Evolutionary conservation across 2,888 invertebrate species (phyloP).

Genomic region (Euzophera pinguis): DNA sequence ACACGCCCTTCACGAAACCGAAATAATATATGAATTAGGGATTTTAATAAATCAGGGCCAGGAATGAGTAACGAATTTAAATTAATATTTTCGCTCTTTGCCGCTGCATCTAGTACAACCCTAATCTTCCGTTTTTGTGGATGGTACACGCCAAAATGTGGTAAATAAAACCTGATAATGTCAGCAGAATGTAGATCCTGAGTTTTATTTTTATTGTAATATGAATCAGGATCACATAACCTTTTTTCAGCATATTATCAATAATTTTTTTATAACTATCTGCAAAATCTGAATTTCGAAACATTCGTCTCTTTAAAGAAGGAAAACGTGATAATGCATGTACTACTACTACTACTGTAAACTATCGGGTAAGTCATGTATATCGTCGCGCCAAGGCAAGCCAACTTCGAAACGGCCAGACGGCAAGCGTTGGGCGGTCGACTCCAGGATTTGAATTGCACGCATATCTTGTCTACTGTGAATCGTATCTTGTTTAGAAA

Average conservation of each 20-base stretch:
- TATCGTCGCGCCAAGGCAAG: not conserved
- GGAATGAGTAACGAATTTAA: too few relatives aligned
- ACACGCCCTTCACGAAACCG: not conserved
- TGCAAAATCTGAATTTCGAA: not conserved
- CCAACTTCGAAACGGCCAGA: not conserved
- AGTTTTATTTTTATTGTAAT: not conserved
- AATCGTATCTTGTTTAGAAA: not conserved
- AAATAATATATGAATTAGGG: not conserved
- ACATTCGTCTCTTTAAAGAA: not conserved
- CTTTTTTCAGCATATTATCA: not conserved
- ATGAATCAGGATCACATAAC: not conserved
- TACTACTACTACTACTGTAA: too few relatives aligned
- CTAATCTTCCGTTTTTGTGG: not conserved
- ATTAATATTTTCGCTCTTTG: not conserved
- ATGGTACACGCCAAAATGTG: not conserved
- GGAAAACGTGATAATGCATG: not conserved
- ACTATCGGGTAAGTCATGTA: not conserved
- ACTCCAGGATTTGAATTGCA: not conserved
- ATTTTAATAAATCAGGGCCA: not conserved
- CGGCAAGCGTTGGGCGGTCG: not conserved
- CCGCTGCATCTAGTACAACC: not conserved
- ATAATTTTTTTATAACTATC: not conserved
- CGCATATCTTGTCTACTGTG: slow-evolving; percentile 1
- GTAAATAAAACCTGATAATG: not conserved
- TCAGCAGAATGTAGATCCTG: not conserved